Percentiles rank a stretch among this genome's conserved stretches.
phyloP scores from a whole-genome alignment of 2,888 invertebrate species.

The Girardia tigrina region DNA sequence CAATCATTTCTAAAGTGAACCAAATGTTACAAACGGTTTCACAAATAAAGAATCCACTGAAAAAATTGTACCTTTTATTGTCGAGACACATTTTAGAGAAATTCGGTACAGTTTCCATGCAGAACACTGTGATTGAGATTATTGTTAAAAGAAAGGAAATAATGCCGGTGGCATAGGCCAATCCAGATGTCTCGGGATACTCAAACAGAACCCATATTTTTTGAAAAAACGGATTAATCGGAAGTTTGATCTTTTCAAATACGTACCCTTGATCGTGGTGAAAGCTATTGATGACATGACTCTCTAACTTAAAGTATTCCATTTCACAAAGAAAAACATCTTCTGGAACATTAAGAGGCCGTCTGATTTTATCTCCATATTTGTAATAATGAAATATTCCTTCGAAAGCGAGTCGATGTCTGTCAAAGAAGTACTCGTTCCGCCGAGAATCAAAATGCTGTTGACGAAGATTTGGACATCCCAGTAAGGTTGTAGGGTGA shows the following conservation, averaged over 20 bases:
- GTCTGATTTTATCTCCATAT: constrained; percentile 13
- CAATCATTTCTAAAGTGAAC: constrained; percentile 45
- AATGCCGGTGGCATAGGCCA: constrained; percentile 26
- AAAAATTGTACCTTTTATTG: background rate
- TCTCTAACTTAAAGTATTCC: constrained; percentile 3
- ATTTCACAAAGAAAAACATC: constrained; percentile 19
- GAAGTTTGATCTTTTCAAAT: constrained; percentile 15
- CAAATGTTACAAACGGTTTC: constrained; percentile 44
- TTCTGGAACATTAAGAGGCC: background rate
- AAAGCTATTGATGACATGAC: background rate
- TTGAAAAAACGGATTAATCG: constrained; percentile 8
- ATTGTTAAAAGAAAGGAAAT: constrained; percentile 33
- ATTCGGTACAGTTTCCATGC: constrained; percentile 33
- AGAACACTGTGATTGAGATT: constrained; percentile 32
- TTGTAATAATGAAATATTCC: constrained; percentile 26
- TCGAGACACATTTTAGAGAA: background rate
- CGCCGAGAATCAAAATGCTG: constrained; percentile 7
- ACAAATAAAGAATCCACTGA: constrained; percentile 42
- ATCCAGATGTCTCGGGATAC: constrained; percentile 28
- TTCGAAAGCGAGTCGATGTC: constrained; percentile 26
- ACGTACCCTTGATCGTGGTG: constrained; percentile 21
- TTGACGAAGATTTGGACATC: background rate
- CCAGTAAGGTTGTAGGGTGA: constrained; percentile 21
- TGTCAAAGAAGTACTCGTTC: constrained; percentile 31
- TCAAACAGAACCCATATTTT: constrained; percentile 33